phyloP scores from a whole-genome alignment of 2,113 vertebrate genomes.

The Petrocephalus zakoni region DNA sequence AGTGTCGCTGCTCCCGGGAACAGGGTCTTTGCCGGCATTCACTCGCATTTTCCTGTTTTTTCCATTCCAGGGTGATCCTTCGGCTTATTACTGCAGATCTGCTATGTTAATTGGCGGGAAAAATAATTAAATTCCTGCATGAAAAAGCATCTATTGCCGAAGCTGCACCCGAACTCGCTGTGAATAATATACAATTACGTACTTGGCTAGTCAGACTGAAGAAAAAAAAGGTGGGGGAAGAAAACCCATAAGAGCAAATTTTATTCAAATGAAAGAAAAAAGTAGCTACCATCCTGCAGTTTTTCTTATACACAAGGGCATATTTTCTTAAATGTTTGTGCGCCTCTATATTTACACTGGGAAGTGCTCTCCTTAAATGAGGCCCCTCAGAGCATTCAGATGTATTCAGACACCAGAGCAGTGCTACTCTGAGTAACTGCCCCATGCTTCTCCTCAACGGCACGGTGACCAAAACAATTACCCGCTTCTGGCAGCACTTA shows the following conservation, averaged over 20 bases:
- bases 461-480: slow-evolving; percentile 34
- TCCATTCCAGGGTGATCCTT: not conserved
- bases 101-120: not conserved
- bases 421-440: not conserved
- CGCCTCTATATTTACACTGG: not conserved
- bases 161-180: not conserved
- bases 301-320: not conserved
- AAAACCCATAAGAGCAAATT: not conserved
- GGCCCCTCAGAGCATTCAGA: not conserved
- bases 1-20: not conserved
- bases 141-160: not conserved
- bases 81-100: not conserved
- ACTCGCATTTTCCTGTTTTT: not conserved
- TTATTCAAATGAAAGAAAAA: not conserved
- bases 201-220: not conserved
- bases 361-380: not conserved
- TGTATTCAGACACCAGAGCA: not conserved
- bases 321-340: not conserved
- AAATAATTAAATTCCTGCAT: slow-evolving; percentile 15
- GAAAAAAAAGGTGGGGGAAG: not conserved
- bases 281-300: not conserved
- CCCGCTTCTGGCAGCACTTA: slow-evolving; percentile 51
- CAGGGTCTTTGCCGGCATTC: not conserved
- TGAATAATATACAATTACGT: not conserved
- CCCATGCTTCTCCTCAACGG: not conserved